These are phyloP conservation scores for Ailuropoda melanoleuca DNA, from an alignment of 2,113 vertebrate genomes.

Conservation along the genomic window DNA sequence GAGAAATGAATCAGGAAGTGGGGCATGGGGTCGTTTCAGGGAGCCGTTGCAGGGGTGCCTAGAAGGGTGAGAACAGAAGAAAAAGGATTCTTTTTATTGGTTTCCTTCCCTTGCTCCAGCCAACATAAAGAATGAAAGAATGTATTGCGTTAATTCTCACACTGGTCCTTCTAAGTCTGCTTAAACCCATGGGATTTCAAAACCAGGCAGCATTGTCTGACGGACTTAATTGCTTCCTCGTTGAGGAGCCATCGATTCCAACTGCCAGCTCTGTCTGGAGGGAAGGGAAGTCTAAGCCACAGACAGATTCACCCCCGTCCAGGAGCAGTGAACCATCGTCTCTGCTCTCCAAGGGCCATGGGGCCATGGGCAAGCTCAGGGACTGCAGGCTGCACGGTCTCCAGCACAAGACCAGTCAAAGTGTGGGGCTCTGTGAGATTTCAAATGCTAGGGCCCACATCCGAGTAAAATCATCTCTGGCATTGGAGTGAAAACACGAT, in stretches of 20 bases:
- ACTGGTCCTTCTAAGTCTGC: constrained; percentile 42
- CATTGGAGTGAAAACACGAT: background rate
- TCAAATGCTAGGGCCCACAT: background rate
- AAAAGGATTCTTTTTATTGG: background rate
- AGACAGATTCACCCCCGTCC: background rate
- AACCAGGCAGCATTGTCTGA: constrained; percentile 45
- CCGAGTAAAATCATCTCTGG: background rate
- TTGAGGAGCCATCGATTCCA: constrained; percentile 14
- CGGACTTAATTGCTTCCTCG: constrained; percentile 51
- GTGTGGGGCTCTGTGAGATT: background rate
- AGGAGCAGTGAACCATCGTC: background rate
- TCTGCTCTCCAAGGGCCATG: background rate
- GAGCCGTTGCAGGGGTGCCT: background rate
- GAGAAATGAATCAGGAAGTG: background rate
- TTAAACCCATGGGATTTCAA: constrained; percentile 58
- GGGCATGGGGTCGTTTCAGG: background rate
- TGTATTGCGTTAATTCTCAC: constrained; percentile 5
- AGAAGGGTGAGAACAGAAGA: background rate
- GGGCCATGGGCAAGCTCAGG: background rate
- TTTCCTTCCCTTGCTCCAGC: background rate
- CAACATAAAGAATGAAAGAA: constrained; percentile 11
- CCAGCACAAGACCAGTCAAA: background rate
- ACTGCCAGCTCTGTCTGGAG: constrained; percentile 32
- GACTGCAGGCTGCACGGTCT: background rate
- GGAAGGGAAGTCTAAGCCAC: constrained; percentile 4